Evolutionary conservation across 2,888 invertebrate species (phyloP).

Genomic region (Dicranocentrus wangi): DNA sequence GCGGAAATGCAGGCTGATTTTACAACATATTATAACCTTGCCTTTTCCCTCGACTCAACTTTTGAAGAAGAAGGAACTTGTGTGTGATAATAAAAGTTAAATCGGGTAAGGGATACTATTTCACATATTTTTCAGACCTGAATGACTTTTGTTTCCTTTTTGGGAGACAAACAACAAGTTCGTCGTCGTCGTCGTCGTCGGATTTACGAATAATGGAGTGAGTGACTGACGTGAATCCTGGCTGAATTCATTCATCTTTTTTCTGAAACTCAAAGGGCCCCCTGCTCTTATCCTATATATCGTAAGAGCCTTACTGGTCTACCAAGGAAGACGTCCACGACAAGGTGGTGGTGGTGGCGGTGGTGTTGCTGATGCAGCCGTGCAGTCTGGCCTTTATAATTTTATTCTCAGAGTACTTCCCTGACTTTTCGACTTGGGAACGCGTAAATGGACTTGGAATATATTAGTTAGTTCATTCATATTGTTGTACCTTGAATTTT

Average conservation of each 20-base stretch:
- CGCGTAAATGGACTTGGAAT: no score
- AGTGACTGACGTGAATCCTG: constrained; percentile 32
- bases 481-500: no score
- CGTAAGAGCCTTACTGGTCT: no score
- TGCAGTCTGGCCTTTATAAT: constrained; percentile 62
- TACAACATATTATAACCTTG: constrained; percentile 50
- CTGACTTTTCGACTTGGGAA: no score
- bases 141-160: constrained; percentile 23
- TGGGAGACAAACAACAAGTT: not conserved
- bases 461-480: no score
- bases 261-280: not conserved
- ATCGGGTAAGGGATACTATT: no score
- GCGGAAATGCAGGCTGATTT: constrained; percentile 56
- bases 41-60: constrained; percentile 30
- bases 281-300: no score
- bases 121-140: not conserved
- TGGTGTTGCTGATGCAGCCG: constrained; percentile 41
- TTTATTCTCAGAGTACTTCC: no score
- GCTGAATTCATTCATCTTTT: constrained; percentile 59
- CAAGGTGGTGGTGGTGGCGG: not conserved
- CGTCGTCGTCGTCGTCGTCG: not conserved
- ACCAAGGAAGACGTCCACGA: not conserved
- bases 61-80: not conserved
- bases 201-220: constrained; percentile 2
- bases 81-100: constrained; percentile 44